Evolutionary conservation across 2,888 invertebrate species (phyloP).

Genomic region (Temnothorax rugatulus): DNA sequence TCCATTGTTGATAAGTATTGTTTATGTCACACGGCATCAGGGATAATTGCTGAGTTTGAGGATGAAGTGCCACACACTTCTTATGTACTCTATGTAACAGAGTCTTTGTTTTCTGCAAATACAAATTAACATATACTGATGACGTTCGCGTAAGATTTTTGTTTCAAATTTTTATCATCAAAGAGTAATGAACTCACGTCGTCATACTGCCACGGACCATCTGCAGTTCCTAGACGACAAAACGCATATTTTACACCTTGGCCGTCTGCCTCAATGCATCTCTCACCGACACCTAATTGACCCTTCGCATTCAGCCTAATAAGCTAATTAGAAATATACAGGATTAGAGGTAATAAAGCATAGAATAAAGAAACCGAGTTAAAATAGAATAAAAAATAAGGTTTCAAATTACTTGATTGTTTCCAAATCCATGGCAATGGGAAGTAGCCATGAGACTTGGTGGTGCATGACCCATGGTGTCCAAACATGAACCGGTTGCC

Average conservation of each 20-base stretch:
- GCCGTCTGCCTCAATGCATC: conserved; percentile 96
- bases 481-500: conserved; percentile 94
- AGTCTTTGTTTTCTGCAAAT: conserved; percentile 88
- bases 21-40: conserved; percentile 94
- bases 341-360: conserved; percentile 55
- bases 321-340: conserved; percentile 88
- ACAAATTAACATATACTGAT: background rate
- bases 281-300: conserved; percentile 97
- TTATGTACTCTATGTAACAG: conserved; percentile 92
- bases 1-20: conserved; percentile 96
- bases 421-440: conserved; percentile 97
- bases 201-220: conserved; percentile 98
- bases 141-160: background rate
- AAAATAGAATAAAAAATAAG: background rate
- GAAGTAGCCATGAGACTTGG: conserved; percentile 96
- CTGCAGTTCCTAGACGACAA: conserved; percentile 96
- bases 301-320: conserved; percentile 97
- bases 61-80: conserved; percentile 94
- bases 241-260: conserved; percentile 95
- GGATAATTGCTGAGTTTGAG: conserved; percentile 92
- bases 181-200: conserved; percentile 86
- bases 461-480: conserved; percentile 97
- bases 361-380: conserved; percentile 14
- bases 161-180: background rate
- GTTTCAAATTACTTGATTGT: conserved; percentile 90